phyloP scores from a whole-genome alignment of 2,797 vertebrate genomes.

The Chanos chanos region DNA sequence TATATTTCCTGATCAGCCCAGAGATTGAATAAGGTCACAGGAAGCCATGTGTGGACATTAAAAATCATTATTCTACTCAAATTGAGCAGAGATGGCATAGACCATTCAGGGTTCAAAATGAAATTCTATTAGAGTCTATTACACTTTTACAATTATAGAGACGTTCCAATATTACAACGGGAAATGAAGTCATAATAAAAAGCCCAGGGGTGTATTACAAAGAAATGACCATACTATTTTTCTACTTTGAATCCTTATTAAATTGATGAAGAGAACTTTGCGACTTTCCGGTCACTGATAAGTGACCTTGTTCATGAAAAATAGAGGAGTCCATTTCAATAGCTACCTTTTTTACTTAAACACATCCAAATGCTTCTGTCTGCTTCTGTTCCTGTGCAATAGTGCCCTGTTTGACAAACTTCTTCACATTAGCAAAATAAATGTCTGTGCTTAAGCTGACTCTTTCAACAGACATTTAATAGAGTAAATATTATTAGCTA shows the following conservation, averaged over 20 bases:
- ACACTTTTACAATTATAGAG: conserved; percentile 99
- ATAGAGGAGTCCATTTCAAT: conserved; percentile 65
- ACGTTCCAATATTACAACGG: conserved; percentile 97
- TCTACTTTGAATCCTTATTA: conserved; percentile 88
- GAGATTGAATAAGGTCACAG: conserved; percentile 99
- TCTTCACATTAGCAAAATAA: conserved; percentile 29
- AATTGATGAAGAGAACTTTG: conserved; percentile 92
- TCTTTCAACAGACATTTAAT: conserved; percentile 54
- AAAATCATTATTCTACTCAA: conserved; percentile 99
- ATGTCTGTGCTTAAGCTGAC: conserved; percentile 47
- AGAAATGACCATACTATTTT: conserved; percentile 95
- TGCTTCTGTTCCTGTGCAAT: conserved; percentile 47
- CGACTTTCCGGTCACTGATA: conserved; percentile 88
- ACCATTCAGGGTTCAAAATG: conserved; percentile 97
- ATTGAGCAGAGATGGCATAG: conserved; percentile 93
- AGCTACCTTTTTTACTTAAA: conserved; percentile 55
- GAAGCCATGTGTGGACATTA: conserved; percentile 99
- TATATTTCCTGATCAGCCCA: conserved; percentile 99
- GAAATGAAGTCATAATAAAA: conserved; percentile 99
- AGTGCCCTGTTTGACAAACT: conserved; percentile 39
- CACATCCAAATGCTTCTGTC: conserved; percentile 42
- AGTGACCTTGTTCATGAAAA: conserved; percentile 90
- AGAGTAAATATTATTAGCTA: conserved; percentile 59
- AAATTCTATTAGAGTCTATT: conserved; percentile 99
- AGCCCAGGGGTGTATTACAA: conserved; percentile 99